Conservation (phyloP, 2,888 invertebrate genomes). For the Rhamphomyia laevipes region DNA sequence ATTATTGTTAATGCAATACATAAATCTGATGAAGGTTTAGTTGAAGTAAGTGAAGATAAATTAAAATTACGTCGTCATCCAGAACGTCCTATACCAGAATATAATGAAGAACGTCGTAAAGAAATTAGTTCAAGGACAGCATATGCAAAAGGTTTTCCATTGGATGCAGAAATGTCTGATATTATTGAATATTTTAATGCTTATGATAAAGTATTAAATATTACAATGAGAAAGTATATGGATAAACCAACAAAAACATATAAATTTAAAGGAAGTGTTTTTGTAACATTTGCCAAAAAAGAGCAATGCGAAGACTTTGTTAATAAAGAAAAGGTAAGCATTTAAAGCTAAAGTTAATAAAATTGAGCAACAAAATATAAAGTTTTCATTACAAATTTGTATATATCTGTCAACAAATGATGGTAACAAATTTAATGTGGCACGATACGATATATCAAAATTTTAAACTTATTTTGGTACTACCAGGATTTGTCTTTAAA, state of each 20-base stretch:
- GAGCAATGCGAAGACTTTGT: conserved; percentile 74
- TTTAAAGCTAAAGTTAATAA: not conserved
- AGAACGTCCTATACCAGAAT: conserved; percentile 60
- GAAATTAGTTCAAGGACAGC: conserved; percentile 63
- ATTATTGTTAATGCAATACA: conserved; percentile 63
- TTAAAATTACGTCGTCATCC: conserved; percentile 55
- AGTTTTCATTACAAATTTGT: too few species aligned
- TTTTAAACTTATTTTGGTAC: too few species aligned
- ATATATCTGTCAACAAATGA: too few species aligned
- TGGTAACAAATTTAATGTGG: too few species aligned
- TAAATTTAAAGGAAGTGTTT: conserved; percentile 84
- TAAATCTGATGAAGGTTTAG: conserved; percentile 57
- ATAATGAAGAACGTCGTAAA: conserved; percentile 70
- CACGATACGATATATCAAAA: too few species aligned
- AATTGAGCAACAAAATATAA: not conserved
- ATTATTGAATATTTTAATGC: conserved; percentile 60
- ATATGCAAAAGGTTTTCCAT: conserved; percentile 80
- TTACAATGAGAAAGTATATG: conserved; percentile 47
- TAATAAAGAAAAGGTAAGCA: conserved; percentile 44
- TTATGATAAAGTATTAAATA: conserved; percentile 55
- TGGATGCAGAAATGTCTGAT: conserved; percentile 53
- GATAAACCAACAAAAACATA: conserved; percentile 53
- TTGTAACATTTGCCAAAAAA: conserved; percentile 69
- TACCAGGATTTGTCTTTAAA: too few species aligned
- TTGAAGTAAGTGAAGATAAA: conserved; percentile 52